These are phyloP conservation scores for Machimus atricapillus DNA, from an alignment of 2,888 invertebrate genomes.

Conservation along the genomic window DNA sequence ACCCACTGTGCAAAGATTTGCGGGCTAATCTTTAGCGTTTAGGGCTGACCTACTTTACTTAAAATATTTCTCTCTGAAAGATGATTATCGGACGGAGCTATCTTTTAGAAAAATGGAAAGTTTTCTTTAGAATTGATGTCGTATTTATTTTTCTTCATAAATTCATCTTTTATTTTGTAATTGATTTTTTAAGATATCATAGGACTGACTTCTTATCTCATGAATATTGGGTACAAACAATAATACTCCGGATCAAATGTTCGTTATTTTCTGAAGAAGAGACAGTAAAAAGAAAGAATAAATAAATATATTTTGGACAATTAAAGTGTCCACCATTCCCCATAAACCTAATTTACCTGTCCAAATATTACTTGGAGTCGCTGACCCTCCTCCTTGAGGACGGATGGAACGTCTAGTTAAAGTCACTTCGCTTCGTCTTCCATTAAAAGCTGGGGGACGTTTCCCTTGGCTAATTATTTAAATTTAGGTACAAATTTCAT, in stretches of 20 bases:
- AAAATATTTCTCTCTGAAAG: not conserved
- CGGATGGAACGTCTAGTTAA: not conserved
- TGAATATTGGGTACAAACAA: not conserved
- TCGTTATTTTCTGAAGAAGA: not conserved
- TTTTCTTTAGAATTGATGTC: not conserved
- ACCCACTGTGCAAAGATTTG: not conserved
- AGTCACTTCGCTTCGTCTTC: not conserved
- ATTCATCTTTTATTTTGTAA: not conserved
- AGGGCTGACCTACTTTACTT: not conserved
- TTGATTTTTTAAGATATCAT: not conserved
- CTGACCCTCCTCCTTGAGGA: not conserved
- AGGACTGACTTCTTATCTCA: not conserved
- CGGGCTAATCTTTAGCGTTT: not conserved
- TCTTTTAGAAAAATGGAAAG: not conserved
- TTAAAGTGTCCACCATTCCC: not conserved
- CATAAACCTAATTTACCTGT: not conserved
- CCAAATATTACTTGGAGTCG: not conserved
- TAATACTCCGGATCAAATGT: not conserved
- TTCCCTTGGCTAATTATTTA: constrained; percentile 24
- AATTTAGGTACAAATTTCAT: constrained; percentile 31
- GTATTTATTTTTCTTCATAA: not conserved
- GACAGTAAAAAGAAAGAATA: not conserved
- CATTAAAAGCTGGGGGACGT: not conserved
- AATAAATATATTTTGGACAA: not conserved
- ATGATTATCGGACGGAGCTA: not conserved